These are phyloP conservation scores for Drosophila asahinai DNA, from an alignment of 1,140 invertebrate species.

Conservation along the genomic window DNA sequence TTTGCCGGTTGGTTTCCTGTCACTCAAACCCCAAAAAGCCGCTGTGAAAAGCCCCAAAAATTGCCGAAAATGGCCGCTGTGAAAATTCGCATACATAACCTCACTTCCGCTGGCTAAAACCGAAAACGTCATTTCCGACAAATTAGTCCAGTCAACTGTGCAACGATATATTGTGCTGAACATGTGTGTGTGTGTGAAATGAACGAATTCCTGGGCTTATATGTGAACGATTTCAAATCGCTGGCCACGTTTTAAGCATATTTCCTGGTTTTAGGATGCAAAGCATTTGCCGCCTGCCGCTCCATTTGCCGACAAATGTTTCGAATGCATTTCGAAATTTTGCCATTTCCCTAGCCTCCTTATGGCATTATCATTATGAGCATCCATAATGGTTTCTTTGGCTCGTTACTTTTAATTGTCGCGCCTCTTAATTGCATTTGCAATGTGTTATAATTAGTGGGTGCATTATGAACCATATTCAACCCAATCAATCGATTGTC, in stretches of 20 bases:
- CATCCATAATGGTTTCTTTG: slow-evolving; percentile 40
- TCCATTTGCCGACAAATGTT: slow-evolving; percentile 36
- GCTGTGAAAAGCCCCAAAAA: slow-evolving; percentile 14
- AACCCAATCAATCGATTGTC: slow-evolving; percentile 10
- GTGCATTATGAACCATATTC: slow-evolving; percentile 50
- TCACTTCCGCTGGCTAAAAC: slow-evolving; percentile 63
- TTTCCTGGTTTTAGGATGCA: slow-evolving; percentile 68
- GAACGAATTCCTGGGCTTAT: slow-evolving; percentile 21
- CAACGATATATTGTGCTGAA: slow-evolving; percentile 53
- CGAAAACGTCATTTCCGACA: slow-evolving; percentile 79
- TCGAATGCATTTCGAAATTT: slow-evolving; percentile 28
- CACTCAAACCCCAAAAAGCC: slow-evolving; percentile 3
- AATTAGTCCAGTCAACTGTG: slow-evolving; percentile 77
- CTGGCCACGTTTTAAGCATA: slow-evolving; percentile 71
- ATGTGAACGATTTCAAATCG: slow-evolving; percentile 59
- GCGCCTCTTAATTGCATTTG: slow-evolving; percentile 71
- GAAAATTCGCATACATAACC: slow-evolving; percentile 53
- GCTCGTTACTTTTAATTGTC: slow-evolving; percentile 66
- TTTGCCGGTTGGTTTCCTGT: not conserved
- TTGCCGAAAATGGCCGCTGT: slow-evolving; percentile 19
- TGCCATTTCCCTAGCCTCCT: slow-evolving; percentile 20
- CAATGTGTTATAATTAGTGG: slow-evolving; percentile 75
- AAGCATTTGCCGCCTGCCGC: slow-evolving; percentile 7
- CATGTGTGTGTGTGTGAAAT: slow-evolving; percentile 13
- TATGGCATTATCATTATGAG: slow-evolving; percentile 57